These are phyloP conservation scores for Tetramorium simillimum DNA, from an alignment of 1,140 invertebrate species.

Conservation along the genomic window DNA sequence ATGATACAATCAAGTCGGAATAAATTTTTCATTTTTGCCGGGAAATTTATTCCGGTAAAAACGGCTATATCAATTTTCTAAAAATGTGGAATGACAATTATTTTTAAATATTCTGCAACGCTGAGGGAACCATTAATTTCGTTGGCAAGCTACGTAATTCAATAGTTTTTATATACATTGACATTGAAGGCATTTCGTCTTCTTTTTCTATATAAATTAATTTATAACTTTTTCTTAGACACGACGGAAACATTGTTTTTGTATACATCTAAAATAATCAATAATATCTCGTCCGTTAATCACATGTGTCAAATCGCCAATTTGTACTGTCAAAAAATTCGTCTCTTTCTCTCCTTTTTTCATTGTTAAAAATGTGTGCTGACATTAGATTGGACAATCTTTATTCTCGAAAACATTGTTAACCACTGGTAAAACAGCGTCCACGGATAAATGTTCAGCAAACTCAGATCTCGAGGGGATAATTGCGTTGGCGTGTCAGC, in stretches of 20 bases:
- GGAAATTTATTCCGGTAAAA: not conserved
- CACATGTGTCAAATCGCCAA: not conserved
- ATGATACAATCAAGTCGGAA: not conserved
- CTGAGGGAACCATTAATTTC: not conserved
- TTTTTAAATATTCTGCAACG: not conserved
- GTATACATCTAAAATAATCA: not conserved
- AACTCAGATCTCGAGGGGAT: slow-evolving; percentile 44
- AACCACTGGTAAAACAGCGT: slow-evolving; percentile 44
- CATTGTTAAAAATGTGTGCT: not conserved
- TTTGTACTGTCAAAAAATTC: not conserved
- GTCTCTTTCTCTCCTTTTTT: not conserved
- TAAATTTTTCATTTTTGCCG: not conserved
- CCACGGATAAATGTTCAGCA: slow-evolving; percentile 10
- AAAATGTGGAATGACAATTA: not conserved
- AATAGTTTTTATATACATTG: not conserved
- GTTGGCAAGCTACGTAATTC: not conserved
- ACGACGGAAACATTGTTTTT: not conserved
- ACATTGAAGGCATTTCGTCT: not conserved
- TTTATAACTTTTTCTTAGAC: not conserved
- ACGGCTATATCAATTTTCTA: not conserved
- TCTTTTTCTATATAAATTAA: slow-evolving; percentile 4
- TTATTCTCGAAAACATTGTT: slow-evolving; percentile 38
- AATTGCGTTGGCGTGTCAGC: slow-evolving; percentile 45
- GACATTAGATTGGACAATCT: not conserved
- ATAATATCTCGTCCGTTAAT: not conserved